phyloP scores from a whole-genome alignment of 2,797 vertebrate genomes.

The Streptopelia turtur region DNA sequence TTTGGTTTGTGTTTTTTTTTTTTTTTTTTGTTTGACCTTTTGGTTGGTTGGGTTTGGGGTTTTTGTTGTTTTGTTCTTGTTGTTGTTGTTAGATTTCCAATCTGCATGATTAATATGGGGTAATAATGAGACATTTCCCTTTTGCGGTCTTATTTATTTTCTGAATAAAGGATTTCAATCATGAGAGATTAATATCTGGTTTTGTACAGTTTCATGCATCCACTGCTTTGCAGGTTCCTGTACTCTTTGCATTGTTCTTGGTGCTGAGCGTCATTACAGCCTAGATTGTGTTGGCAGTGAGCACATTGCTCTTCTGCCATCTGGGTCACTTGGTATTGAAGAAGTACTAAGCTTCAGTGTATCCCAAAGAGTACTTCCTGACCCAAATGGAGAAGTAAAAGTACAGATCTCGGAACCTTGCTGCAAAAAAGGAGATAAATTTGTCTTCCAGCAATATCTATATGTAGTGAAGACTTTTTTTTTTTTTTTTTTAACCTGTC shows the following conservation, averaged over 20 bases:
- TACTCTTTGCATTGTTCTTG: neutral
- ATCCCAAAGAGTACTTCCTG: neutral
- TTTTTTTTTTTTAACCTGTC: neutral
- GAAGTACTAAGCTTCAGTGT: neutral
- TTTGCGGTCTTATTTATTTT: neutral
- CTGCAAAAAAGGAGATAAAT: neutral
- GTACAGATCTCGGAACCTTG: neutral
- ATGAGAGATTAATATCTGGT: neutral
- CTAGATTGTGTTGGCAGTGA: neutral
- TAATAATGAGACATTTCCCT: neutral
- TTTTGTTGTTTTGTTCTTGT: neutral
- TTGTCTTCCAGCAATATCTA: neutral
- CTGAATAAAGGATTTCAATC: neutral
- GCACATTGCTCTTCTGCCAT: neutral
- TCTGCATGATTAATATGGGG: neutral
- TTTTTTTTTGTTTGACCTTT: neutral
- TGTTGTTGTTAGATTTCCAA: neutral
- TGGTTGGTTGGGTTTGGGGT: neutral
- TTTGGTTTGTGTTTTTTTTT: fast-evolving
- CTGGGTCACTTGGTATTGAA: neutral
- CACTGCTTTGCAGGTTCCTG: neutral
- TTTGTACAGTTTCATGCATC: neutral
- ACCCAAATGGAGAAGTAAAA: constrained; percentile 1
- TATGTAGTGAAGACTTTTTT: neutral
- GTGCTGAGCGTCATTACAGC: neutral